Conservation (phyloP, 2,888 invertebrate species). For the Melangyna quadrimaculata region DNA sequence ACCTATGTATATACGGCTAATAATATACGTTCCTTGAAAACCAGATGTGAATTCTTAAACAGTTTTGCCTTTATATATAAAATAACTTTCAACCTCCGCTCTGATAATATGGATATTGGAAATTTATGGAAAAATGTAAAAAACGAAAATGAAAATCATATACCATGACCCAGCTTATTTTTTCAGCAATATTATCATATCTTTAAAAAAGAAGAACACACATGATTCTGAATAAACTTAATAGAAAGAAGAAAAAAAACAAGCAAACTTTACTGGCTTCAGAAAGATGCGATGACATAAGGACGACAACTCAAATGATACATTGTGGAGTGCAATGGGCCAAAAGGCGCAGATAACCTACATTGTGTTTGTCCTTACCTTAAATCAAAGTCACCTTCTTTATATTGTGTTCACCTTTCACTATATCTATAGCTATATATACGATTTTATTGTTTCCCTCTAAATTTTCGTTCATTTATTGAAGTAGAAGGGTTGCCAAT, state of each 20-base stretch:
- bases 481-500: background rate
- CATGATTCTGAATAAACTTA: background rate
- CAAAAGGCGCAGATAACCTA: constrained; percentile 65
- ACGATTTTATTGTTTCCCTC: background rate
- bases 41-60: constrained; percentile 56
- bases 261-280: background rate
- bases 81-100: background rate
- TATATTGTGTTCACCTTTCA: background rate
- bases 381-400: background rate
- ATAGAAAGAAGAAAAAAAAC: background rate
- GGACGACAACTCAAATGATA: constrained; percentile 64
- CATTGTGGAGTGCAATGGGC: constrained; percentile 60
- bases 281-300: constrained; percentile 52
- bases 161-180: constrained; percentile 49
- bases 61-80: background rate
- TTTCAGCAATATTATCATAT: constrained; percentile 22
- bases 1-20: background rate
- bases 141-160: constrained; percentile 27
- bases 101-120: constrained; percentile 13
- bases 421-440: no score
- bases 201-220: background rate
- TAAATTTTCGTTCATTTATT: background rate
- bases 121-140: constrained; percentile 27
- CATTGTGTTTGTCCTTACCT: constrained; percentile 50
- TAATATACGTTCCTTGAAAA: background rate